Conservation (phyloP, 2,113 vertebrate genomes). For the Proterorhinus semilunaris region DNA sequence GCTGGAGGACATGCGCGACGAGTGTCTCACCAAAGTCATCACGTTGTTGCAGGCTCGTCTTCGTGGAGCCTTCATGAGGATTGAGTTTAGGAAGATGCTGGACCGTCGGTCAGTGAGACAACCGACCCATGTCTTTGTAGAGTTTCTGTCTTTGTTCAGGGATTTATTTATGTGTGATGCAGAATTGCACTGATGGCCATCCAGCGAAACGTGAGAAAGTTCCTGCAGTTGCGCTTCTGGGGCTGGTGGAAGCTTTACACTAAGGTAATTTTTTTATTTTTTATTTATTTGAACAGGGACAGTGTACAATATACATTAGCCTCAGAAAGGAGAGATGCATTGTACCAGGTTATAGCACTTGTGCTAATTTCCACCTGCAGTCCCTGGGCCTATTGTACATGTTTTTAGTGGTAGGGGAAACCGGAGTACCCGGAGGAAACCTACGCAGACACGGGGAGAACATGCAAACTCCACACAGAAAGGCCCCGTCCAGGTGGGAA, state of each 20-base stretch:
- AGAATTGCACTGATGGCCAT: slow-evolving; percentile 82
- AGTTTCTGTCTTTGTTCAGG: background rate
- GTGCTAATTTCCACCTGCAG: too few species aligned
- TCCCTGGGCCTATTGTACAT: too few species aligned
- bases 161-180: slow-evolving; percentile 21
- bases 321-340: too few species aligned
- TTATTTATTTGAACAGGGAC: too few species aligned
- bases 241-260: slow-evolving; percentile 87
- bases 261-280: too few species aligned
- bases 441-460: too few species aligned
- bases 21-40: slow-evolving; percentile 82
- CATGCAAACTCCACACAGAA: too few species aligned
- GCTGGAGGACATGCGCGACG: slow-evolving; percentile 86
- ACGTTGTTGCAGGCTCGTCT: slow-evolving; percentile 83
- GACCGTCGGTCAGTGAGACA: slow-evolving; percentile 75
- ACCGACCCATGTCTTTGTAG: background rate
- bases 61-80: slow-evolving; percentile 80
- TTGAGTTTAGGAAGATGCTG: slow-evolving; percentile 85
- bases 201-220: slow-evolving; percentile 83
- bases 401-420: too few species aligned
- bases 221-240: slow-evolving; percentile 85
- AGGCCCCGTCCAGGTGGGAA: too few species aligned
- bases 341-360: too few species aligned
- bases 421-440: too few species aligned
- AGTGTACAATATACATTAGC: too few species aligned